phyloP scores from a whole-genome alignment of 2,888 invertebrate genomes.

The Hydropsyche betteni region DNA sequence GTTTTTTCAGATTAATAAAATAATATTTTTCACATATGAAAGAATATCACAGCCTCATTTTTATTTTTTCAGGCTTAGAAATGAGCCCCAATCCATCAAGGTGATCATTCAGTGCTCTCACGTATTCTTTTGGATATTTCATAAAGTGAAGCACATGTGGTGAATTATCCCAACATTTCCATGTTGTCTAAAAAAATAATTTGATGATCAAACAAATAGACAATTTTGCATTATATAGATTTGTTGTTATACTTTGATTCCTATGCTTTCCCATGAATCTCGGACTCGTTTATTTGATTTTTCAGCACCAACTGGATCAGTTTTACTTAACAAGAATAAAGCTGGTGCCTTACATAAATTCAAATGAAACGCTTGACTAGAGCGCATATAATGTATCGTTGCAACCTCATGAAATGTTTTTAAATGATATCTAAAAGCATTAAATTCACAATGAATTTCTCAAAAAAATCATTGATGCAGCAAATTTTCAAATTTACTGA shows the following conservation, averaged over 20 bases:
- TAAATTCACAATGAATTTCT: too few species aligned
- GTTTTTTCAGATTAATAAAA: neutral
- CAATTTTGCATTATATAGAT: too few species aligned
- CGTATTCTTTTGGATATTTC: slow-evolving; percentile 73
- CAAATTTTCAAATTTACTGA: slow-evolving; percentile 58
- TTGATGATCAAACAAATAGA: too few species aligned
- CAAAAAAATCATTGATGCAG: too few species aligned
- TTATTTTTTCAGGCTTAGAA: slow-evolving; percentile 47
- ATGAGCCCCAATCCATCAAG: slow-evolving; percentile 55
- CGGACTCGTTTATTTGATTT: slow-evolving; percentile 75
- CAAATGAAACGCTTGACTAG: slow-evolving; percentile 84
- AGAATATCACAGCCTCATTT: slow-evolving; percentile 8
- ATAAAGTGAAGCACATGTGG: slow-evolving; percentile 75
- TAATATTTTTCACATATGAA: neutral
- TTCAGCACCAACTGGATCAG: slow-evolving; percentile 81
- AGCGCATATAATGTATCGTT: slow-evolving; percentile 82
- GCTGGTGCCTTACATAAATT: slow-evolving; percentile 79
- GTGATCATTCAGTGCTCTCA: slow-evolving; percentile 68
- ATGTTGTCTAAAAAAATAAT: slow-evolving; percentile 62
- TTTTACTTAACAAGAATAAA: slow-evolving; percentile 75
- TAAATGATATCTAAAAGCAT: slow-evolving; percentile 74
- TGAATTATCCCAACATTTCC: slow-evolving; percentile 78
- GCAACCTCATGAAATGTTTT: slow-evolving; percentile 82
- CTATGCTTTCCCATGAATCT: slow-evolving; percentile 78
- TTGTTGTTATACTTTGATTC: slow-evolving; percentile 69